These are phyloP conservation scores for Caenorhabditis japonica DNA, from an alignment of 2,888 invertebrate species.

Conservation along the genomic window DNA sequence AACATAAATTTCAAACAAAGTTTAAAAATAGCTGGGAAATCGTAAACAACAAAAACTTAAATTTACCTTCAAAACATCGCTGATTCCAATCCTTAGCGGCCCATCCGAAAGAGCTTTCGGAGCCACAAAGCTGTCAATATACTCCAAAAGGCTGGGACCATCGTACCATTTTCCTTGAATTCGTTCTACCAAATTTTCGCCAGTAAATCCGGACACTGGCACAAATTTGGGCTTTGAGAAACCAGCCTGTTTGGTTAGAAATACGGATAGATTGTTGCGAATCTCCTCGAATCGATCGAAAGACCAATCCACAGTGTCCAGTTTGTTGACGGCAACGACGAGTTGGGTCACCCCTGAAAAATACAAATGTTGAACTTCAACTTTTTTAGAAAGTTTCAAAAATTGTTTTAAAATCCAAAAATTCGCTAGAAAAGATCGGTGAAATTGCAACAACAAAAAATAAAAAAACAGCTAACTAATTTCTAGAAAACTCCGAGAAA, in stretches of 20 bases:
- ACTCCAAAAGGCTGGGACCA: constrained; percentile 88
- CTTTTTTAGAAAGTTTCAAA: background rate
- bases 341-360: constrained; percentile 89
- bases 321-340: constrained; percentile 94
- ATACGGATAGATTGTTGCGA: constrained; percentile 60
- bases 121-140: constrained; percentile 80
- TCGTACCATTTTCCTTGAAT: constrained; percentile 84
- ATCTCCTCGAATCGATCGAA: constrained; percentile 92
- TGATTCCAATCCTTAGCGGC: constrained; percentile 91
- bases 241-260: constrained; percentile 79
- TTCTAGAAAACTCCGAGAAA: no score
- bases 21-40: no score
- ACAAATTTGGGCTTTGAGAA: constrained; percentile 81
- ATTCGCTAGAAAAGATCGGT: no score
- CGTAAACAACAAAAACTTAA: no score
- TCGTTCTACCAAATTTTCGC: constrained; percentile 86
- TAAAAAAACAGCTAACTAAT: no score
- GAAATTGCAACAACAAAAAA: no score
- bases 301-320: constrained; percentile 95
- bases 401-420: no score
- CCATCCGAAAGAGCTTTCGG: constrained; percentile 82
- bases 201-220: constrained; percentile 95
- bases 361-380: background rate
- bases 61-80: constrained; percentile 92
- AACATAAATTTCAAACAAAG: no score